A percentile compares a stretch with the other conserved stretches of the same genome.
Evolutionary conservation across 2,888 invertebrate genomes (phyloP).

Genomic region (Hedychridium roseum): DNA sequence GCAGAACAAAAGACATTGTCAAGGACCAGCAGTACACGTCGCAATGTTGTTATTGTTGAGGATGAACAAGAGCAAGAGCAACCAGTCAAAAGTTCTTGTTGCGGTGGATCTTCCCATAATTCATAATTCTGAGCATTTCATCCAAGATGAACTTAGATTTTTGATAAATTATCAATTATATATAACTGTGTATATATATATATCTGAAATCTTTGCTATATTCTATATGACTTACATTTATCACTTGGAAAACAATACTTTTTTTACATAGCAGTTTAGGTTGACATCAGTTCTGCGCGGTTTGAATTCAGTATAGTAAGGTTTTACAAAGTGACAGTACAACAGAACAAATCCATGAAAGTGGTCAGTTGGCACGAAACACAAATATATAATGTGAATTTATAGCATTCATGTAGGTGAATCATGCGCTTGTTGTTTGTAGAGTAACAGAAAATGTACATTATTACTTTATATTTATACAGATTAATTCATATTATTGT

Average conservation of each 20-base stretch:
- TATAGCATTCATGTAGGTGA: no score
- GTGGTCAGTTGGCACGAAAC: no score
- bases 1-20: constrained; percentile 57
- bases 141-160: constrained; percentile 23
- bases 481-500: neutral
- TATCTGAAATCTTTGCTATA: constrained; percentile 1
- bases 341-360: no score
- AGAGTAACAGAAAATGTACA: neutral
- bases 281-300: neutral
- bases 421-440: no score
- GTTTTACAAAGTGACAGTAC: neutral
- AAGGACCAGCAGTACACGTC: constrained; percentile 60
- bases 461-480: neutral
- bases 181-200: constrained; percentile 8
- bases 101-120: constrained; percentile 36
- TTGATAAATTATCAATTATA: constrained; percentile 20
- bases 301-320: neutral
- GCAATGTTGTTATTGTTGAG: constrained; percentile 64
- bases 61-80: constrained; percentile 57
- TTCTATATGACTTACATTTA: neutral
- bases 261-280: neutral
- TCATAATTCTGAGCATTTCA: constrained; percentile 22
- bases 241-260: neutral
- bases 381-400: no score
- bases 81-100: constrained; percentile 59